Evolutionary conservation across 35 echinoderm and acorn worm genomes (phyloP), one percentile per base, ranked within the genome.

Genomic region (Apostichopus parvimensis): DNA sequence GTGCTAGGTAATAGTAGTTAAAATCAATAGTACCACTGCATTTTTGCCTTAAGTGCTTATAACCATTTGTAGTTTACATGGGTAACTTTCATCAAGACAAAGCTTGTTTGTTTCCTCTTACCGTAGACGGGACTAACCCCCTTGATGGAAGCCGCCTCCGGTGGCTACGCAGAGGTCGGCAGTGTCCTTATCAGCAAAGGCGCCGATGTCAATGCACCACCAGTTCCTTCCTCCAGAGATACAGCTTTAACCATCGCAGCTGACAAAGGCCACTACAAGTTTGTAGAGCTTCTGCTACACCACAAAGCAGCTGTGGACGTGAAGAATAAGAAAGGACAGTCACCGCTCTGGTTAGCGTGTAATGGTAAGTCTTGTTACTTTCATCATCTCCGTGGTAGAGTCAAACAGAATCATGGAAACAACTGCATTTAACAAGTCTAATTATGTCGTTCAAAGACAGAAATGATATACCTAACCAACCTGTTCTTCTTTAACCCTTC

Each of bases 61-160:
- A 45, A 2, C 34, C 2, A 2, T 45, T 45, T 45, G 34, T 45
- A 2, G 34, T 45, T 45, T 45, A 45, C 34, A 45, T 45, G 34
- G 3, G 34, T 45, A 45, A 45, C 34, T 45, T 4, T 3, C 34
- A 45, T 45, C 34, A 45, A 45, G 34, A 4, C 34, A 45, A 45
- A 45, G 1, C 34, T 45, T 61, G 58, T 61, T 61, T 61, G 8
- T 61, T 9, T 61, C 58, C 8, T 61, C 12, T 8, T 61, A 8
- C 7, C 28, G 5, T 89, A 98, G 97, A 99, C 97, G 77, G 97
- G 97, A 59, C 90, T 99, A 6, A 99, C 97, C 17, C 97, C 97
- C 0, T 84, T 99, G n/a, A 99, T 99, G 97, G 97, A 99, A 73
- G 97, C 97, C 26, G 97, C 97, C 12, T 99, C 97, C 1, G 97